Evolutionary conservation across 2,888 invertebrate species (phyloP).

Genomic region (Pristionchus japonicus): DNA sequence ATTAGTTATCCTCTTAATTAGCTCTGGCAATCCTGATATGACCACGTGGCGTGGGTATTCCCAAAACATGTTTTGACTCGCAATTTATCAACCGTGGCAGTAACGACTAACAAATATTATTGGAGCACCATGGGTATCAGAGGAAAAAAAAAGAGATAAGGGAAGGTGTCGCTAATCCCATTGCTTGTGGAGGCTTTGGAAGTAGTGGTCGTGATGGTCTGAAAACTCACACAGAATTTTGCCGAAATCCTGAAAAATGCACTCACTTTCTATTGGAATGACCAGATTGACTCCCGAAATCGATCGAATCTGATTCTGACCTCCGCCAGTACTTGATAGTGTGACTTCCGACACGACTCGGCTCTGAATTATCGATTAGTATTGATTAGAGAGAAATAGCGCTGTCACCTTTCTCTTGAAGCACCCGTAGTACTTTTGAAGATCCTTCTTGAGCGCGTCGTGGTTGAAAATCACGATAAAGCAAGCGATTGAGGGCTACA

Average conservation of each 20-base stretch:
- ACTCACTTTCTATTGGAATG: neutral
- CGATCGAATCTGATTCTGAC: neutral
- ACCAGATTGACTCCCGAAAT: neutral
- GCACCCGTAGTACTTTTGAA: neutral
- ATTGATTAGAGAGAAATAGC: neutral
- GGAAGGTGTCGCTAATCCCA: no score
- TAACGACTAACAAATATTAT: neutral
- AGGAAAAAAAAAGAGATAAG: no score
- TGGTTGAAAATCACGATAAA: neutral
- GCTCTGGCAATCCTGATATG: neutral
- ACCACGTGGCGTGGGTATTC: neutral
- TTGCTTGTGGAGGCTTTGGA: neutral
- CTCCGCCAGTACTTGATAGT: no score
- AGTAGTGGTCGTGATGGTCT: constrained; percentile 30
- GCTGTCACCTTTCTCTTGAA: neutral
- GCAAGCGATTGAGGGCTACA: neutral
- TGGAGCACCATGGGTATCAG: neutral
- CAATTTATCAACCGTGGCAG: neutral
- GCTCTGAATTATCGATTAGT: neutral
- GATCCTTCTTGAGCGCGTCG: neutral
- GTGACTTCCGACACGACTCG: neutral
- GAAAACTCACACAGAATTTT: neutral
- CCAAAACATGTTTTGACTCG: neutral
- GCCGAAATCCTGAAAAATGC: neutral
- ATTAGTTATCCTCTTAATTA: neutral